Conservation (phyloP, 2,113 vertebrate species). For the Colossoma macropomum region DNA sequence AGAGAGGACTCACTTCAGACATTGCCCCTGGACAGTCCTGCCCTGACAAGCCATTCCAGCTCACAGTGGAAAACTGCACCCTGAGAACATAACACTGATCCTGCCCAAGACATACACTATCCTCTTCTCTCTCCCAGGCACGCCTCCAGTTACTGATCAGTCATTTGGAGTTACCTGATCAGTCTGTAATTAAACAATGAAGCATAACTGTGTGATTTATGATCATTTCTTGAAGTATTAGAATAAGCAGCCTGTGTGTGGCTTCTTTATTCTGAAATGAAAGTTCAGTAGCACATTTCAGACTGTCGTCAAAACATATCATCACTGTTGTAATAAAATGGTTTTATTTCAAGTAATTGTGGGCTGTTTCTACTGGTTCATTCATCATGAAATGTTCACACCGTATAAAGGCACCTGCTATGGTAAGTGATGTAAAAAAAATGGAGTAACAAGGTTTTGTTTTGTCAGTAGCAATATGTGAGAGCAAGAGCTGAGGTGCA, state of each 20-base stretch:
- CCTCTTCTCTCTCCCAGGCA: background rate
- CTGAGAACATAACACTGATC: slow-evolving; percentile 39
- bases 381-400: too few relatives aligned
- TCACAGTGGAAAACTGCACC: slow-evolving; percentile 24
- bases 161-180: background rate
- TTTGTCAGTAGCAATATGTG: too few relatives aligned
- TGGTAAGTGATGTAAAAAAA: too few relatives aligned
- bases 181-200: slow-evolving; percentile 2
- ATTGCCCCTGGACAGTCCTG: slow-evolving; percentile 23
- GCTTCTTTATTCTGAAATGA: background rate
- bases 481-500: background rate
- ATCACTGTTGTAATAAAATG: too few relatives aligned
- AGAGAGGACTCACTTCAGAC: background rate
- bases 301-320: too few relatives aligned
- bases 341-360: too few relatives aligned
- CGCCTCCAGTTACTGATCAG: background rate
- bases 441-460: too few relatives aligned
- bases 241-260: background rate
- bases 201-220: background rate
- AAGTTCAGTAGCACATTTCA: background rate
- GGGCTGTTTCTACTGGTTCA: too few relatives aligned
- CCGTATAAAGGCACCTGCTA: too few relatives aligned
- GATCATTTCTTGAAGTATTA: background rate
- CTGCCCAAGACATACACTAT: slow-evolving; percentile 13
- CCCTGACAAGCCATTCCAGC: slow-evolving; percentile 26